A percentile compares a stretch with the other conserved stretches of the same genome.
phyloP scores from a whole-genome alignment of 1,140 invertebrate species.

The Heliconius melpomene region DNA sequence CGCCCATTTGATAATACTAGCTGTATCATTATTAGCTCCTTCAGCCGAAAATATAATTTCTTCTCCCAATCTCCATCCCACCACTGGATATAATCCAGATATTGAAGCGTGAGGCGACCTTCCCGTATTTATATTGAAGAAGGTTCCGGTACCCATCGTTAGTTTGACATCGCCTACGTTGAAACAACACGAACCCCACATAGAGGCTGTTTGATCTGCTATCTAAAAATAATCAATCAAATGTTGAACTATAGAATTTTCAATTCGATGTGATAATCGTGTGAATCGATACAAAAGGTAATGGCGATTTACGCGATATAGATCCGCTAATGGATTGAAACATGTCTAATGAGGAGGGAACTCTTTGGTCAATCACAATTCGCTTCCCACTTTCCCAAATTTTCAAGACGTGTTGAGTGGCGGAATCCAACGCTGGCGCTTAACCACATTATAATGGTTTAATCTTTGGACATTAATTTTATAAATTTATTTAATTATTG shows the following conservation, averaged over 20 bases:
- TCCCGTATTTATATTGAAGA: conserved; percentile 95
- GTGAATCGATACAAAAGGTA: too few species aligned
- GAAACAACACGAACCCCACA: conserved; percentile 96
- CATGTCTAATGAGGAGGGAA: too few species aligned
- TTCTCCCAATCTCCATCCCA: conserved; percentile 92
- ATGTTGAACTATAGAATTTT: background rate
- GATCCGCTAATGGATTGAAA: too few species aligned
- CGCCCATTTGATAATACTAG: conserved; percentile 93
- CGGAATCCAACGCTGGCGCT: too few species aligned
- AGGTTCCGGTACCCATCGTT: conserved; percentile 97
- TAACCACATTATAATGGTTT: too few species aligned
- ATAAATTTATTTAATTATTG: too few species aligned
- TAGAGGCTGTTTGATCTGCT: conserved; percentile 92
- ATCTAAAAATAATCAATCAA: conserved; percentile 75
- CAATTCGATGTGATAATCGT: too few species aligned
- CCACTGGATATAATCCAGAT: conserved; percentile 92
- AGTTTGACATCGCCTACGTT: conserved; percentile 91
- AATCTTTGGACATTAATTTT: too few species aligned
- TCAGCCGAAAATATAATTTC: conserved; percentile 90
- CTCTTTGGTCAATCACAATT: too few species aligned
- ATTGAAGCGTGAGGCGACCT: conserved; percentile 88
- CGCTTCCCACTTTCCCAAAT: too few species aligned
- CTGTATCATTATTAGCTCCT: conserved; percentile 92
- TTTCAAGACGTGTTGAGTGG: too few species aligned
- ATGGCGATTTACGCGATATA: too few species aligned